Evolutionary conservation across 2,113 vertebrate species (phyloP).

Genomic region (Calonectris borealis): DNA sequence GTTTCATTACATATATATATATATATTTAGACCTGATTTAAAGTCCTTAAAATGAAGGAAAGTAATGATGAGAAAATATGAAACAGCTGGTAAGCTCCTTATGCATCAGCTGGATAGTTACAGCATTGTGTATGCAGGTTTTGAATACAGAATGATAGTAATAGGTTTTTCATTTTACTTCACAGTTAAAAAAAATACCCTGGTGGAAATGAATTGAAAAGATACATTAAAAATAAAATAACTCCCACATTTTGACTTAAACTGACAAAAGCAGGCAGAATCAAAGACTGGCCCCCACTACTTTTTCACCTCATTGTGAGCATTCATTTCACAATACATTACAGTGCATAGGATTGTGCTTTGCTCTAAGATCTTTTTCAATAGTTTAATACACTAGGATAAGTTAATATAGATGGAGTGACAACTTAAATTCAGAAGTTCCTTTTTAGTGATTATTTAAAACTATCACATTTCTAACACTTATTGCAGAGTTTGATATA

Average conservation of each 20-base stretch:
- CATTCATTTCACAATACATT: not conserved
- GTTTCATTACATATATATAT: not conserved
- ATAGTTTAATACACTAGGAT: not conserved
- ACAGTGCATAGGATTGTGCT: not conserved
- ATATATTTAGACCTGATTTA: not conserved
- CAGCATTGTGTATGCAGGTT: not conserved
- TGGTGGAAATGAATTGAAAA: not conserved
- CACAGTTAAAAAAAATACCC: not conserved
- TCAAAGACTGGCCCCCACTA: not conserved
- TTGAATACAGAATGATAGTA: not conserved
- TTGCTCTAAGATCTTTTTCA: not conserved
- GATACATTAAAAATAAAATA: slow-evolving; percentile 5
- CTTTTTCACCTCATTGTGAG: not conserved
- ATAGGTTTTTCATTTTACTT: slow-evolving; percentile 8
- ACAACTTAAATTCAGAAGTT: not conserved
- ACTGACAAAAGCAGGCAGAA: not conserved
- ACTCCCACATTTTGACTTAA: not conserved
- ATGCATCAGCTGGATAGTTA: not conserved
- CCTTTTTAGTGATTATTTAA: not conserved
- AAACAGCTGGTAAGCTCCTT: not conserved
- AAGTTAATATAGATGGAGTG: not conserved
- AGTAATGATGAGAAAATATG: not conserved
- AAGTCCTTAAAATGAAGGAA: not conserved
- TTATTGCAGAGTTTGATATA: not conserved
- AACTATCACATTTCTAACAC: not conserved